Evolutionary conservation across 2,113 vertebrate species (phyloP).

Genomic region (Furnarius figulus): DNA sequence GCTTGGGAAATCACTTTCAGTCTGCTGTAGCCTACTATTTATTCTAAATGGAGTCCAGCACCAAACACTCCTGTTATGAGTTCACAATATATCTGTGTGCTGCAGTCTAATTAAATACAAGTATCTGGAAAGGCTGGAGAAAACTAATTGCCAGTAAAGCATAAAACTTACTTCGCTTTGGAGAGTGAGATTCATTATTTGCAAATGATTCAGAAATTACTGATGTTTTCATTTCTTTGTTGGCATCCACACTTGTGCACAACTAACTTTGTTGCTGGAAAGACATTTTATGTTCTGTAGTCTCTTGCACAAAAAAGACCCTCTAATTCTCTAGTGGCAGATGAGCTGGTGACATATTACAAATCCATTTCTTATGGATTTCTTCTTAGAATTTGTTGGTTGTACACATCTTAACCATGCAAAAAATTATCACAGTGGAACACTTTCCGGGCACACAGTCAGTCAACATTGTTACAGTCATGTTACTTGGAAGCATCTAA

Average conservation of each 20-base stretch:
- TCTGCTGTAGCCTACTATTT: conserved; percentile 3
- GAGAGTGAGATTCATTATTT: background rate
- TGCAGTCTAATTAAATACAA: background rate
- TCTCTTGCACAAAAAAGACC: background rate
- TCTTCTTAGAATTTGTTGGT: background rate
- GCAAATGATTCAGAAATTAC: background rate
- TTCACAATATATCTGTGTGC: background rate
- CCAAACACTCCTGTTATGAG: background rate
- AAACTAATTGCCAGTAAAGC: background rate
- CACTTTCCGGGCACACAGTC: background rate
- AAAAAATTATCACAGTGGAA: background rate
- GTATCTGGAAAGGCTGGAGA: background rate
- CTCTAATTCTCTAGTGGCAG: background rate
- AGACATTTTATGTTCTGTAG: background rate
- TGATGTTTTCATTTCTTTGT: conserved; percentile 20
- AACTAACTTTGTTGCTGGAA: background rate
- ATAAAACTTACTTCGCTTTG: background rate
- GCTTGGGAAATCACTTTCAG: conserved; percentile 31
- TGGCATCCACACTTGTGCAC: background rate
- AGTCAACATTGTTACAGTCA: background rate
- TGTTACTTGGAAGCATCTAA: background rate
- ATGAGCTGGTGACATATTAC: background rate
- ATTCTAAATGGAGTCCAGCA: background rate
- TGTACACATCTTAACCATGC: background rate
- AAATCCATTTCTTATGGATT: background rate